Base-by-base conservation (phyloP, 2,888 invertebrate species). In the Pheosia gnoma region DNA sequence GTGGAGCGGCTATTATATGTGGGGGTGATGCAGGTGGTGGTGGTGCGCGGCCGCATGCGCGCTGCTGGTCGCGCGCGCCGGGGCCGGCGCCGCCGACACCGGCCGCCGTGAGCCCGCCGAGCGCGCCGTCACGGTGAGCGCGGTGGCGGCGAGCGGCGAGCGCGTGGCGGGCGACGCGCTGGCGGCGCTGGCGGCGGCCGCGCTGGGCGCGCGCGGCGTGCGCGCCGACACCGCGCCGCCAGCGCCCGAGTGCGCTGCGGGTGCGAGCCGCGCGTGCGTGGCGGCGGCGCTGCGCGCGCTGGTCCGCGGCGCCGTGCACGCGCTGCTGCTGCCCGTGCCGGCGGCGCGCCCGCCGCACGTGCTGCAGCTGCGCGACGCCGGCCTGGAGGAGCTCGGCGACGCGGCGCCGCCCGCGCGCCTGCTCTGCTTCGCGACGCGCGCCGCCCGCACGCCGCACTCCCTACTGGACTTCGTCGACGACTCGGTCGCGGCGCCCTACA, bases 331-430 rank as follows among this genome's bases (percentile, higher is more conserved):
- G 59, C 67, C 75, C n/a, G 67, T 85, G 66, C 76, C 83, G n/a
- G 79, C 78, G 11, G 70, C 75, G 41, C 64, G 63, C 65, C 82
- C 61, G 70, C 85, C 82, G 47, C 76, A 66, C 61, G 73, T 81
- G 59, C 81, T 79, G 10, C 62, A 64, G 43, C 82, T 89, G 68
- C 85, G 86, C 52, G 88, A 88, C 67, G 76, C 72, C 52, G 87
- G 87, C 4, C 79, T 91, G 3, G 84, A 82, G 67, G 86, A 84
- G 67, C 74, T 87, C 10, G 88, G 87, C 5, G 88, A 87, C 71
- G 85, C 82, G 43, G 74, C 81, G 59, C 83, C 86, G 57, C 79
- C 86, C 3, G 61, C 79, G 63, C 84, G 84, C 61, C 85, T 89
- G 60, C 71, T 80, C 49, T 90, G 90, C 76, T 67, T 78, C 62